Conservation (phyloP, 1,140 invertebrate genomes). For the Sminthurides bifidus region DNA sequence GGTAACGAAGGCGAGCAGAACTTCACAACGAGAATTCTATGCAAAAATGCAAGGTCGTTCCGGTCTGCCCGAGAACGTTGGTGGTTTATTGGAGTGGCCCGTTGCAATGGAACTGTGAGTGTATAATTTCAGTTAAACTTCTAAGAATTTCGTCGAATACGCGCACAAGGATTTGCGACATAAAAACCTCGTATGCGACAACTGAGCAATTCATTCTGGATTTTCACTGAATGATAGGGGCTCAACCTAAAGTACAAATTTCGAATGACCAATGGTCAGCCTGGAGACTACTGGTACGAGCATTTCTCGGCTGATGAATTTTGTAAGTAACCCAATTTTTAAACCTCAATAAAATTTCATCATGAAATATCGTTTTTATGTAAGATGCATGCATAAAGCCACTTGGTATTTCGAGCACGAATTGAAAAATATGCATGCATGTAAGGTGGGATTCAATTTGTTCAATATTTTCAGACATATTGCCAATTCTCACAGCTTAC, state of each 20-base stretch:
- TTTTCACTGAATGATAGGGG: constrained; percentile 40
- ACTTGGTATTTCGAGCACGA: too few relatives aligned
- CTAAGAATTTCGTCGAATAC: too few relatives aligned
- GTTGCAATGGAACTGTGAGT: constrained; percentile 53
- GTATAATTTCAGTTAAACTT: neutral
- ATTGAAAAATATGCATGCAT: too few relatives aligned
- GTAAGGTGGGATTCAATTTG: neutral
- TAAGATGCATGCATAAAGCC: too few relatives aligned
- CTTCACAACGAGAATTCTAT: constrained; percentile 33
- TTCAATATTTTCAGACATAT: constrained; percentile 49
- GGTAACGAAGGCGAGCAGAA: constrained; percentile 13
- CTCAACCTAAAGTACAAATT: constrained; percentile 56
- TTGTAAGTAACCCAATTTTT: constrained; percentile 50
- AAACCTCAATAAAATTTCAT: too few relatives aligned
- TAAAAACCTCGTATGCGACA: neutral
- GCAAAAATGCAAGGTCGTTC: constrained; percentile 50
- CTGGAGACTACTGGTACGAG: constrained; percentile 62
- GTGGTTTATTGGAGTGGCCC: constrained; percentile 66
- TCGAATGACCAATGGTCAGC: constrained; percentile 65
- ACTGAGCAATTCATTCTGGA: constrained; percentile 23
- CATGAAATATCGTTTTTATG: too few relatives aligned
- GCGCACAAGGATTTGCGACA: too few relatives aligned
- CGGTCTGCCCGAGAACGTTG: constrained; percentile 54
- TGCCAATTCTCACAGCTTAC: constrained; percentile 54
- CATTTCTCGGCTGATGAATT: constrained; percentile 89